Percentiles rank a stretch among this genome's conserved stretches.
These are phyloP conservation scores for Premnoplex brunnescens DNA, from an alignment of 2,797 vertebrate species.

Conservation along the genomic window DNA sequence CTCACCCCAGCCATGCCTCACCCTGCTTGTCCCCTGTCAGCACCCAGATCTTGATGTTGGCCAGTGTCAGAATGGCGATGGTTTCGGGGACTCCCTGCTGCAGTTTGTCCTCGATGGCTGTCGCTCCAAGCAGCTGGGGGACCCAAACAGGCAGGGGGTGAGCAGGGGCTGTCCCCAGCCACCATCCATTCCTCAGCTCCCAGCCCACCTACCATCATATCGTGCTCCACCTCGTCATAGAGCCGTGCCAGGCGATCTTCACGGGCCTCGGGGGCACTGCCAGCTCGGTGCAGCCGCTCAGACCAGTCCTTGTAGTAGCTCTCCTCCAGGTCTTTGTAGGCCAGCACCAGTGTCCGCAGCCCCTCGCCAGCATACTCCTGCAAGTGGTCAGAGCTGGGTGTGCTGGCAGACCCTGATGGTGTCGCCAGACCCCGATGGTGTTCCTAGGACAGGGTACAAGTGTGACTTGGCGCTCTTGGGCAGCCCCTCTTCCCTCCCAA, in stretches of 20 bases:
- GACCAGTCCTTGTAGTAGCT: conserved; percentile 87
- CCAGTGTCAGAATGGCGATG: conserved; percentile 88
- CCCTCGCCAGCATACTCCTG: conserved; percentile 91
- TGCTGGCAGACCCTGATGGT: fast-evolving
- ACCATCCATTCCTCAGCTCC: fast-evolving
- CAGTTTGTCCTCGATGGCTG: conserved; percentile 93
- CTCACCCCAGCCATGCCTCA: conserved; percentile 49
- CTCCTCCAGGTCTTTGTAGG: conserved; percentile 89
- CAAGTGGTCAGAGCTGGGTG: background rate
- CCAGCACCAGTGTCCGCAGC: conserved; percentile 87
- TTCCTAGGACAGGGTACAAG: background rate
- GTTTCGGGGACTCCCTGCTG: conserved; percentile 94
- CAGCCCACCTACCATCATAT: conserved; percentile 84
- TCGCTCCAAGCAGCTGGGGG: conserved; percentile 89
- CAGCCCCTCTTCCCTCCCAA: background rate
- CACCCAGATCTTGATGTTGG: conserved; percentile 97
- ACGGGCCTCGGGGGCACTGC: conserved; percentile 77
- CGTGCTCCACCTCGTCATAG: conserved; percentile 89
- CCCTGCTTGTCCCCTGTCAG: conserved; percentile 95
- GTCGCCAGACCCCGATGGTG: fast-evolving
- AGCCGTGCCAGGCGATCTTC: conserved; percentile 86
- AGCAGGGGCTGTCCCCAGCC: background rate
- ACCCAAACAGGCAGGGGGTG: fast-evolving
- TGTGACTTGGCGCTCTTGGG: fast-evolving
- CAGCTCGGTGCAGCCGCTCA: conserved; percentile 77